phyloP scores from a whole-genome alignment of 35 echinoderm and acorn worm species.

The Apostichopus parvimensis region DNA sequence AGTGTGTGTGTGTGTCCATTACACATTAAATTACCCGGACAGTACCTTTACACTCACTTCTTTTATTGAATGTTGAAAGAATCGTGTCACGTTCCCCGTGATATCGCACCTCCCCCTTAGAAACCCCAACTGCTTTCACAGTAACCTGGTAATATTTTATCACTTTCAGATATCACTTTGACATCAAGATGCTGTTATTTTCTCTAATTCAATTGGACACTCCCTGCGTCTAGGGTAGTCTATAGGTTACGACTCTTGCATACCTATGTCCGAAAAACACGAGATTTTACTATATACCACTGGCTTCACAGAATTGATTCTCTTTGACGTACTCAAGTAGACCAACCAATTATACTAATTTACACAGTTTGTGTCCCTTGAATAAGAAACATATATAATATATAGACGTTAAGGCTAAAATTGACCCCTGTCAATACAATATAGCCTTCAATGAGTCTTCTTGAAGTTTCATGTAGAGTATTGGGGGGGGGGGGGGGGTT shows the following conservation, averaged over 20 bases:
- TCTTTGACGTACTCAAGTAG: not conserved
- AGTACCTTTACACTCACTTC: not conserved
- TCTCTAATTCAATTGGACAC: slow-evolving; percentile 27
- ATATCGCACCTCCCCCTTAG: not conserved
- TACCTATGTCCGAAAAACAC: slow-evolving; percentile 17
- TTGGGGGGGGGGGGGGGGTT: too few relatives aligned
- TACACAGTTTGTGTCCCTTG: slow-evolving; percentile 16
- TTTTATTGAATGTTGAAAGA: not conserved
- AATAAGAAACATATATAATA: not conserved
- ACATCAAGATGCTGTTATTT: not conserved
- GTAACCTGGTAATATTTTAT: slow-evolving; percentile 44
- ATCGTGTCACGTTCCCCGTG: not conserved
- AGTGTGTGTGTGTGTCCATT: too few relatives aligned
- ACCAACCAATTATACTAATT: slow-evolving; percentile 24
- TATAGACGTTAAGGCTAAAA: not conserved
- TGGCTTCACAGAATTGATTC: not conserved
- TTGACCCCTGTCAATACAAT: slow-evolving; percentile 43
- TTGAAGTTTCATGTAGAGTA: not conserved
- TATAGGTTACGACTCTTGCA: not conserved
- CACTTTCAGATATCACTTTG: slow-evolving; percentile 27
- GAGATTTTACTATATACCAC: not conserved
- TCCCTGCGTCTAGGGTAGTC: slow-evolving; percentile 38
- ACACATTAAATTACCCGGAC: not conserved
- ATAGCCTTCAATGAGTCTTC: slow-evolving; percentile 1
- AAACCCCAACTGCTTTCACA: slow-evolving; percentile 6